Conservation (phyloP, 1,140 invertebrate genomes). For the Aplysia californica region DNA sequence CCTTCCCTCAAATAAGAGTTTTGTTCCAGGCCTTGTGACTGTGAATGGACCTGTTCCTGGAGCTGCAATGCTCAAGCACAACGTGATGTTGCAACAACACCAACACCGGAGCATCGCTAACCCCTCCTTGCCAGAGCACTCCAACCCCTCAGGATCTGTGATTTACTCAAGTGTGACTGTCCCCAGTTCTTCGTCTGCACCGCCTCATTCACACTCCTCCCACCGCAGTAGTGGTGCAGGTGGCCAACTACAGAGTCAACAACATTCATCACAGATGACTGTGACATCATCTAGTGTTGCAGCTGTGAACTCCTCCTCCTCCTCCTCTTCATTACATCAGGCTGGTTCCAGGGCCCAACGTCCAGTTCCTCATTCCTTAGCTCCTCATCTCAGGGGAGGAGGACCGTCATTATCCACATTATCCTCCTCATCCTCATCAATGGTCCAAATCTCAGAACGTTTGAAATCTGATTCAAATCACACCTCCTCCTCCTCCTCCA, state of each 20-base stretch:
- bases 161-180: constrained; percentile 1
- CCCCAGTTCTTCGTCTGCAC: constrained; percentile 1
- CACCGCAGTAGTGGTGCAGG: no score
- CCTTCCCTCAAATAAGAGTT: neutral
- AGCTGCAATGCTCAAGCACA: neutral
- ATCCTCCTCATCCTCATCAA: neutral
- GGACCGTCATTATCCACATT: neutral
- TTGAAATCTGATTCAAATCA: neutral
- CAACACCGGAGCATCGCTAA: neutral
- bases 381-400: no score
- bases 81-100: neutral
- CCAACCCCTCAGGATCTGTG: constrained; percentile 19
- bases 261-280: neutral
- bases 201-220: no score
- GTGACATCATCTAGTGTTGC: neutral
- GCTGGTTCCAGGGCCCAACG: no score
- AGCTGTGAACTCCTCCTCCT: neutral
- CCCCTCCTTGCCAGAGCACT: neutral
- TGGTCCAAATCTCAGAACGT: neutral
- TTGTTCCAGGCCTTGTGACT: neutral
- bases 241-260: neutral
- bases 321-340: neutral
- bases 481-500: neutral
- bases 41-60: neutral
- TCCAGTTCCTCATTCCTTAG: no score